Conservation (phyloP, 1,140 invertebrate genomes). For the Psilanteris sp. region DNA sequence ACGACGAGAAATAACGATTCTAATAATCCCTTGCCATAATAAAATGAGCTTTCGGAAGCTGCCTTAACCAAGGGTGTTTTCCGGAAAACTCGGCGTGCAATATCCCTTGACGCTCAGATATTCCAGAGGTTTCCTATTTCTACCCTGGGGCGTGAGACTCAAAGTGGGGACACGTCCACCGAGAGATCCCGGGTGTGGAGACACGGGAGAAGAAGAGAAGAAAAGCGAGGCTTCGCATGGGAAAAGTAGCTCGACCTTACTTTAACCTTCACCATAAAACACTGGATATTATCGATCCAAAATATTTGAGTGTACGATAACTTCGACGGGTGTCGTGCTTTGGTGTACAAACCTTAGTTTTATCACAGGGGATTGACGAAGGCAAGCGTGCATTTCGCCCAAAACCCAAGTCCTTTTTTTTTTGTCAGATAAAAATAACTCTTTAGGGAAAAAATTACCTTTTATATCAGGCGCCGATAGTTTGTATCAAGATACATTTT, state of each 20-base stretch:
- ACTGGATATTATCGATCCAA: constrained; percentile 61
- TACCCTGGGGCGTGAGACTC: constrained; percentile 45
- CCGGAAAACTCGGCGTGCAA: constrained; percentile 51
- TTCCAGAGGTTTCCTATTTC: constrained; percentile 59
- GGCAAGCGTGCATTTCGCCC: constrained; percentile 20
- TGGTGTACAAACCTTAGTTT: constrained; percentile 47
- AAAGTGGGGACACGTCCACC: constrained; percentile 43
- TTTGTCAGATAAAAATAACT: constrained; percentile 47
- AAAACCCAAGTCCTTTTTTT: constrained; percentile 29
- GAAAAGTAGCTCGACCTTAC: constrained; percentile 61
- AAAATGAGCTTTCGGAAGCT: constrained; percentile 47
- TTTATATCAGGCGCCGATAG: too few species aligned
- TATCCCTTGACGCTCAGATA: constrained; percentile 56
- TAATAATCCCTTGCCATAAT: constrained; percentile 47
- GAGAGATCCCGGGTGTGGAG: constrained; percentile 21
- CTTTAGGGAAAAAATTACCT: constrained; percentile 31
- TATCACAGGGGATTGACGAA: constrained; percentile 36
- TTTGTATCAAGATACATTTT: too few species aligned
- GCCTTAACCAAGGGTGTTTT: constrained; percentile 55
- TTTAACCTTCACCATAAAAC: constrained; percentile 61
- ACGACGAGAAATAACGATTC: constrained; percentile 43
- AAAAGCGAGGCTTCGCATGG: constrained; percentile 27
- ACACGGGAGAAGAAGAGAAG: constrained; percentile 36
- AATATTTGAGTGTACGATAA: constrained; percentile 61
- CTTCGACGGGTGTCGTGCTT: constrained; percentile 40